Evolutionary conservation across 2,888 invertebrate species (phyloP).

Genomic region (Sepioteuthis lessoniana): DNA sequence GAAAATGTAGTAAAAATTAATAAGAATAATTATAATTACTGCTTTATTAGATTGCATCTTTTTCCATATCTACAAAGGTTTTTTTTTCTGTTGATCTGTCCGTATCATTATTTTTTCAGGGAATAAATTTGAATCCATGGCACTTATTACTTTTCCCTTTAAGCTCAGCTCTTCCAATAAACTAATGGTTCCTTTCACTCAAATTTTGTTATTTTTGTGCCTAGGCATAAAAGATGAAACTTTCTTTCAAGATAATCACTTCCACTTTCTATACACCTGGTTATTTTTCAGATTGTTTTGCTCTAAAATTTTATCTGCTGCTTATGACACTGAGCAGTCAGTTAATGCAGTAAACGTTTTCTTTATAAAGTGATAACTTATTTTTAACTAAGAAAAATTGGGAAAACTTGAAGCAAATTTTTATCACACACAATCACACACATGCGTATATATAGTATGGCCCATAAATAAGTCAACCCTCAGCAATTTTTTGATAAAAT

Average conservation of each 20-base stretch:
- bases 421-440: background rate
- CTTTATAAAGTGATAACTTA: background rate
- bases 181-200: background rate
- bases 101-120: background rate
- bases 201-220: background rate
- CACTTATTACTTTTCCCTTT: background rate
- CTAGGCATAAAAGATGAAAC: background rate
- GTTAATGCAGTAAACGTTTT: background rate
- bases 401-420: background rate
- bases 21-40: too few species aligned
- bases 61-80: too few species aligned
- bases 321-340: background rate
- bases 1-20: too few species aligned
- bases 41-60: too few species aligned
- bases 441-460: too few species aligned
- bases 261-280: background rate
- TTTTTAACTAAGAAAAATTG: background rate
- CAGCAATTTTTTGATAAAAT: too few species aligned
- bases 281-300: background rate
- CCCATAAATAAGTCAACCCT: too few species aligned
- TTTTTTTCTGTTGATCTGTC: too few species aligned
- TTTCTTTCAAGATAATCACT: background rate
- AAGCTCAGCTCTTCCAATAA: background rate
- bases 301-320: background rate
- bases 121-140: background rate